These are phyloP conservation scores for Holacanthella duospinosa DNA, from an alignment of 2,888 invertebrate genomes.

Conservation along the genomic window DNA sequence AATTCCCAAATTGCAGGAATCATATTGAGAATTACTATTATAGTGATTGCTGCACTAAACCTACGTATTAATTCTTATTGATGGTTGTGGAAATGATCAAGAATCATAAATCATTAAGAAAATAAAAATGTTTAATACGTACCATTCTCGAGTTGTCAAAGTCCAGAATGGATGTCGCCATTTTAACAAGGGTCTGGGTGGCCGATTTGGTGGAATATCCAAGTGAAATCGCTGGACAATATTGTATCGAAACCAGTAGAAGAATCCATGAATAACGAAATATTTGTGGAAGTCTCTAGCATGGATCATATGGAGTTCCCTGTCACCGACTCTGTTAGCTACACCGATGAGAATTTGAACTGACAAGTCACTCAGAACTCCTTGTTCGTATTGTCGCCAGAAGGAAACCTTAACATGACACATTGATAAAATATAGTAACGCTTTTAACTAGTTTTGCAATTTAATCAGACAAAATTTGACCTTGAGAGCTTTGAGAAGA, in stretches of 20 bases:
- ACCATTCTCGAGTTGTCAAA: neutral
- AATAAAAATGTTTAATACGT: too few relatives aligned
- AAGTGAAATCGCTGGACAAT: neutral
- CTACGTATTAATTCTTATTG: neutral
- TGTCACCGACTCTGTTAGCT: slow-evolving; percentile 48
- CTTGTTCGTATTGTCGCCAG: slow-evolving; percentile 55
- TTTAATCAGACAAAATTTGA: slow-evolving; percentile 19
- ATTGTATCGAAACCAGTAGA: neutral
- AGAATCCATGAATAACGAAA: neutral
- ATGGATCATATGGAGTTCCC: neutral
- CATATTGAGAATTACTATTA: slow-evolving; percentile 34
- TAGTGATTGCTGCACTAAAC: neutral
- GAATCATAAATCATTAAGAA: too few relatives aligned
- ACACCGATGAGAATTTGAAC: slow-evolving; percentile 49
- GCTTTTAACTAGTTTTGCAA: neutral
- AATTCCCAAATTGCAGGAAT: slow-evolving; percentile 39
- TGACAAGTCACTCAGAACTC: slow-evolving; percentile 52
- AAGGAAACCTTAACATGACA: slow-evolving; percentile 42
- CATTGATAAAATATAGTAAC: neutral
- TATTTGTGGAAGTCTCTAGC: neutral
- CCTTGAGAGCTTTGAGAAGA: slow-evolving; percentile 52
- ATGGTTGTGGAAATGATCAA: too few relatives aligned
- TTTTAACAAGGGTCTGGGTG: slow-evolving; percentile 4
- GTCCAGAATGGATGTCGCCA: slow-evolving; percentile 20
- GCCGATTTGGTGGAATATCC: neutral